A percentile compares a stretch with the other conserved stretches of the same genome.
Evolutionary conservation across 2,888 invertebrate species (phyloP).

Genomic region (Tricholauxania praeusta): DNA sequence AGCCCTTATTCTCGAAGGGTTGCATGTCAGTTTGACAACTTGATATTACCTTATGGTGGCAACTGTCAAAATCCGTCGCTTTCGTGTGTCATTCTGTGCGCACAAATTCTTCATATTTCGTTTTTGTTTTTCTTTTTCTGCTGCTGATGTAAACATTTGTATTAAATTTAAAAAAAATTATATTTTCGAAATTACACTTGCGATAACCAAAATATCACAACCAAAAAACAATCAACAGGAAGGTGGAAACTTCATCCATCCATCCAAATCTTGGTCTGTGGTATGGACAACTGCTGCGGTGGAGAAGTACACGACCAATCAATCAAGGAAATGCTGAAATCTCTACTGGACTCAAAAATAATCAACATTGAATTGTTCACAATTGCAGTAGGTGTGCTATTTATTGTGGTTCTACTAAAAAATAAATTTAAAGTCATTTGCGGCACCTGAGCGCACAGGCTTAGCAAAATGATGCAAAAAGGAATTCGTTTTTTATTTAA

Average conservation of each 20-base stretch:
- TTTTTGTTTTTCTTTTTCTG: constrained; percentile 2
- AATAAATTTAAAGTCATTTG: constrained; percentile 63
- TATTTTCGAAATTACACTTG: neutral
- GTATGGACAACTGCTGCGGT: constrained; percentile 62
- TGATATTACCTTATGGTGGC: too few species aligned
- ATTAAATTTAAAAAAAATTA: neutral
- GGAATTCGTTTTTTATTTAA: constrained; percentile 34
- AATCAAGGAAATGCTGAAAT: constrained; percentile 62
- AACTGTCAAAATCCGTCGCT: neutral
- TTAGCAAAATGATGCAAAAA: constrained; percentile 28
- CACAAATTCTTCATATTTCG: neutral
- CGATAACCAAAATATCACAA: neutral
- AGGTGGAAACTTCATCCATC: neutral
- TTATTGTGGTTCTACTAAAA: constrained; percentile 61
- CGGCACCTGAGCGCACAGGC: constrained; percentile 53
- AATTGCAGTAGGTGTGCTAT: constrained; percentile 64
- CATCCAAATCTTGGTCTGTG: neutral
- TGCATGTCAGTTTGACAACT: too few species aligned
- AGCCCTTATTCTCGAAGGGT: too few species aligned
- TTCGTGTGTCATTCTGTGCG: neutral
- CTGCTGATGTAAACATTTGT: constrained; percentile 18
- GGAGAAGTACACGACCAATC: constrained; percentile 60
- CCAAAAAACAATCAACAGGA: neutral
- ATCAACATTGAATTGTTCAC: constrained; percentile 63
- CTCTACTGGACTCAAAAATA: constrained; percentile 63